Conservation (phyloP, 1,140 invertebrate species). For the Drosophila paulistorum region DNA sequence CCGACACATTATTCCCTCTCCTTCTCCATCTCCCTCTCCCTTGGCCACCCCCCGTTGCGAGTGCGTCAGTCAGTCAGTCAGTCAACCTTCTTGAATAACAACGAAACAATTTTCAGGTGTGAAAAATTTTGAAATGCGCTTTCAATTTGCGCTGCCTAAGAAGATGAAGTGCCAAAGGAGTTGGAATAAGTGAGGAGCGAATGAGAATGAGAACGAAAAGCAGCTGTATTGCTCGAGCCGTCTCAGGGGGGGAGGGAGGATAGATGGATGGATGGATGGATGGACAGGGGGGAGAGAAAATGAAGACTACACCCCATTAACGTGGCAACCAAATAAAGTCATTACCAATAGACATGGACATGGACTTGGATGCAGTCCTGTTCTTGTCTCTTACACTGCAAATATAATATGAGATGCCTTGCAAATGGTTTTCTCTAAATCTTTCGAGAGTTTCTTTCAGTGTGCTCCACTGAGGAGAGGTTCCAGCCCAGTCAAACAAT, state of each 20-base stretch:
- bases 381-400: not conserved
- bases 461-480: not conserved
- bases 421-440: not conserved
- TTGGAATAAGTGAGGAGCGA: not conserved
- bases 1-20: not conserved
- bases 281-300: not conserved
- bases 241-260: no score
- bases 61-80: constrained; percentile 39
- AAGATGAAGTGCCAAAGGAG: constrained; percentile 19
- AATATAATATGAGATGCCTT: no score
- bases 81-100: constrained; percentile 21
- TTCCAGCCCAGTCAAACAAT: constrained; percentile 48
- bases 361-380: not conserved
- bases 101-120: constrained; percentile 80
- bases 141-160: constrained; percentile 75
- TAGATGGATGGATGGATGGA: not conserved
- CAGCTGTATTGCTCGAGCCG: not conserved
- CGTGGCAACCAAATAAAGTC: constrained; percentile 80
- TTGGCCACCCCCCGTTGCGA: constrained; percentile 33
- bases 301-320: constrained; percentile 64
- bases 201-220: constrained; percentile 1
- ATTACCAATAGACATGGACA: constrained; percentile 56
- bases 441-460: not conserved
- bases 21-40: not conserved
- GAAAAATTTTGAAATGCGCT: constrained; percentile 80